Evolutionary conservation across 2,888 invertebrate genomes (phyloP).

Genomic region (Eurytoma californica): DNA sequence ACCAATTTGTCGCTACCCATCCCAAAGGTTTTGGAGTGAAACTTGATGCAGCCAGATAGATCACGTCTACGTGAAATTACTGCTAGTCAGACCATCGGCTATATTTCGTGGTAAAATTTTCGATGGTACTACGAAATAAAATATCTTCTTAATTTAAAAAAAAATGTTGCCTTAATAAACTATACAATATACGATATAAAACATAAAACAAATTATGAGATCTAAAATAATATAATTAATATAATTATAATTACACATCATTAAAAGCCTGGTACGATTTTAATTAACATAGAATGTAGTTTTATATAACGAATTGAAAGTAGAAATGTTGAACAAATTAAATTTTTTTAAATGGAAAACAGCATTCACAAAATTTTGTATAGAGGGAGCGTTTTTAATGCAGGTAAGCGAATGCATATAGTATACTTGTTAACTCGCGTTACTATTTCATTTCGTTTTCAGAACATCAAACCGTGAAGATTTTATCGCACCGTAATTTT

Average conservation of each 20-base stretch:
- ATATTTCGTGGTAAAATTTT: conserved; percentile 33
- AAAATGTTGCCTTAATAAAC: too few relatives aligned
- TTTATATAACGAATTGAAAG: neutral
- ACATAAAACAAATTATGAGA: too few relatives aligned
- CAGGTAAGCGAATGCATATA: neutral
- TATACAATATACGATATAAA: too few relatives aligned
- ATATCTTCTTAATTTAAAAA: too few relatives aligned
- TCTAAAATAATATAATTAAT: neutral
- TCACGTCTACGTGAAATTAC: conserved; percentile 42
- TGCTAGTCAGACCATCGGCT: neutral
- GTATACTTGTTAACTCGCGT: neutral
- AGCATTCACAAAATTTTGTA: neutral
- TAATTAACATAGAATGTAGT: neutral
- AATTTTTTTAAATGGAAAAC: neutral
- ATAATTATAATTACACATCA: neutral
- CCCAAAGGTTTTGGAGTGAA: conserved; percentile 39
- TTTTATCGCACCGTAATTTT: conserved; percentile 25
- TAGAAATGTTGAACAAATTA: neutral
- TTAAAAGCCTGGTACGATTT: neutral
- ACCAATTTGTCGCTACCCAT: neutral
- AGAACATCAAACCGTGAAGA: conserved; percentile 37
- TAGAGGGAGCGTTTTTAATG: neutral
- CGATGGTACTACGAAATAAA: neutral
- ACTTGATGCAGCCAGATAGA: conserved; percentile 38
- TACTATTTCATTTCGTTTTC: conserved; percentile 22